These are phyloP conservation scores for Toxotes jaculatrix DNA, from an alignment of 2,113 vertebrate species.

Conservation along the genomic window DNA sequence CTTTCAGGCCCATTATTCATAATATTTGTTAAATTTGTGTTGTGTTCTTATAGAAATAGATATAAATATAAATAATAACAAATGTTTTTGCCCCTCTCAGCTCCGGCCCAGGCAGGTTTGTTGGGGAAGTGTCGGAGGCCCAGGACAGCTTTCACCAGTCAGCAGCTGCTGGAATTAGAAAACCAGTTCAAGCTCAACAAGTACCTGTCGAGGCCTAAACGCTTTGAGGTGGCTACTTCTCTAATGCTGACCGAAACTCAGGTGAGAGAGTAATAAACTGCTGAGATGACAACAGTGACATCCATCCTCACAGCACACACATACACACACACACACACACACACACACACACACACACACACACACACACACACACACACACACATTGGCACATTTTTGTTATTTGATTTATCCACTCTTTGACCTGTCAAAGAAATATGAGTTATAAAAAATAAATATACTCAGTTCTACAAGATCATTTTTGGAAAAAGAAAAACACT, in stretches of 20 bases:
- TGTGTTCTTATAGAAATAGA: background rate
- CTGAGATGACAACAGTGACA: background rate
- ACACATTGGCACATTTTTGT: background rate
- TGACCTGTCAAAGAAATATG: no score
- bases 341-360: no score
- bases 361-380: no score
- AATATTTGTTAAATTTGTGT: background rate
- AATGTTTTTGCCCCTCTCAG: conserved; percentile 53
- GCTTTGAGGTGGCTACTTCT: conserved; percentile 88
- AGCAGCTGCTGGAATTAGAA: conserved; percentile 88
- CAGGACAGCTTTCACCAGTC: conserved; percentile 89
- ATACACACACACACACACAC: no score
- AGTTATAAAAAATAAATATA: no score
- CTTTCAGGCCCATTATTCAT: background rate
- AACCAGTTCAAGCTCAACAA: conserved; percentile 91
- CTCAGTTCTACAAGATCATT: background rate
- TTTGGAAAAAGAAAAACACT: background rate
- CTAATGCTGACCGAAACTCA: conserved; percentile 90
- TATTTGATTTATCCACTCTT: background rate
- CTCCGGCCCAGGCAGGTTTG: conserved; percentile 75
- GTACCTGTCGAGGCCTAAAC: conserved; percentile 88
- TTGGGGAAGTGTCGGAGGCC: conserved; percentile 88
- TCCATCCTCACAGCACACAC: background rate
- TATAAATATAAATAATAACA: background rate
- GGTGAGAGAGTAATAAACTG: conserved; percentile 67